Base-by-base conservation (phyloP, 2,888 invertebrate genomes). In the Exocentrus adspersus region DNA sequence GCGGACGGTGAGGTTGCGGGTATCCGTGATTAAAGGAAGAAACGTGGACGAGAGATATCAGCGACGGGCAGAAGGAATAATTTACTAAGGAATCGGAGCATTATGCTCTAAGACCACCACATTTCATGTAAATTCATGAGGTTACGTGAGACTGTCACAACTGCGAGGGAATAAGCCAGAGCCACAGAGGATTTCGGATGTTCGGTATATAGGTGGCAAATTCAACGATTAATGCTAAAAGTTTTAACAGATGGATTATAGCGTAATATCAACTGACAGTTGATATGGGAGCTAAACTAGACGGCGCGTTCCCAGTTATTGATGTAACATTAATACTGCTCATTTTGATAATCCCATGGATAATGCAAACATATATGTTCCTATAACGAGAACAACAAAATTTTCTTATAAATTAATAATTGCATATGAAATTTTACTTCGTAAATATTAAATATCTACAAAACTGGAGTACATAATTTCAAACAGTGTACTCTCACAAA, bases 71-170 rank as follows among this genome's bases (percentile, higher is more conserved):
- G 16, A 46, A 12, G 45, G 45, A 57, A 45, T 57, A 46, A 57
- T 46, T 56, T 56, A 56, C 43, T 16, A 24, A 17, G 43, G 54
- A 43, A 21, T 53, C 5, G 42, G 19, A 53, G 42, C 16, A 53
- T 42, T 32, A 46, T 57, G 14, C 32, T 32, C 32, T 28, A 46
- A 46, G 42, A 68, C 65, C 69, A 70, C 75, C 74, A 67, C 73
- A 72, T 68, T 64, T 73, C 72, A 78, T 77, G 77, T 77, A 76
- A 78, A 78, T 78, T 78, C 78, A 78, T 78, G 75, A 77, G 57
- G 75, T 60, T 70, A 72, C 71, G 74, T 71, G 75, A 75, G 66
- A 75, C 71, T 71, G 72, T 71, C 73, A 72, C 73, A 73, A 68
- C 46, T 57, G 46, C 12, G 14, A 20, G 28, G 57, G 54, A 43